A percentile compares a stretch with the other conserved stretches of the same genome.
phyloP scores from a whole-genome alignment of 2,888 invertebrate genomes.

The Diarsia rubi region DNA sequence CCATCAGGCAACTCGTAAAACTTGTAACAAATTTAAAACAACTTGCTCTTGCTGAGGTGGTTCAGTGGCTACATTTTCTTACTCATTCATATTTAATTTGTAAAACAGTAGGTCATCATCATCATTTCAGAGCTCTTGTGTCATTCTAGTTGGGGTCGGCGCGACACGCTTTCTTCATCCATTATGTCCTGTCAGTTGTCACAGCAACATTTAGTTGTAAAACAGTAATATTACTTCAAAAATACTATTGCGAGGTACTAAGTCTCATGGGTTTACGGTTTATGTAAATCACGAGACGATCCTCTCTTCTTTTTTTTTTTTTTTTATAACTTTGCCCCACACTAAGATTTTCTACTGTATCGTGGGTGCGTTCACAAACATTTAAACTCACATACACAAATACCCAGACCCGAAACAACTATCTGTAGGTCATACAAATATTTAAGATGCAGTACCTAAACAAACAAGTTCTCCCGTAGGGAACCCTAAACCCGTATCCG shows the following conservation, averaged over 20 bases:
- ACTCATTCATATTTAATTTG: neutral
- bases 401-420: too few species aligned
- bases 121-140: neutral
- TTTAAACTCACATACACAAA: too few species aligned
- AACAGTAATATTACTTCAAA: neutral
- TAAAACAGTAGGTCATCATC: neutral
- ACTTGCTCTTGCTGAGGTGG: neutral
- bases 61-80: neutral
- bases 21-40: constrained; percentile 19
- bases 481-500: neutral
- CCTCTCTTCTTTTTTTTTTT: too few species aligned
- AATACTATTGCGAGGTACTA: neutral
- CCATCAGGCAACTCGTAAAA: constrained; percentile 24
- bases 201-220: neutral
- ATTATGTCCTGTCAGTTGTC: neutral
- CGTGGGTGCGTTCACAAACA: too few species aligned
- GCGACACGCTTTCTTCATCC: neutral
- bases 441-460: too few species aligned
- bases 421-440: too few species aligned
- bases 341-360: too few species aligned
- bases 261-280: neutral
- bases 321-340: too few species aligned
- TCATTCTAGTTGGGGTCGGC: neutral
- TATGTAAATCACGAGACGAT: neutral
- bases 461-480: neutral